phyloP scores from a whole-genome alignment of 2,888 invertebrate species.

The Zeuzera pyrina region DNA sequence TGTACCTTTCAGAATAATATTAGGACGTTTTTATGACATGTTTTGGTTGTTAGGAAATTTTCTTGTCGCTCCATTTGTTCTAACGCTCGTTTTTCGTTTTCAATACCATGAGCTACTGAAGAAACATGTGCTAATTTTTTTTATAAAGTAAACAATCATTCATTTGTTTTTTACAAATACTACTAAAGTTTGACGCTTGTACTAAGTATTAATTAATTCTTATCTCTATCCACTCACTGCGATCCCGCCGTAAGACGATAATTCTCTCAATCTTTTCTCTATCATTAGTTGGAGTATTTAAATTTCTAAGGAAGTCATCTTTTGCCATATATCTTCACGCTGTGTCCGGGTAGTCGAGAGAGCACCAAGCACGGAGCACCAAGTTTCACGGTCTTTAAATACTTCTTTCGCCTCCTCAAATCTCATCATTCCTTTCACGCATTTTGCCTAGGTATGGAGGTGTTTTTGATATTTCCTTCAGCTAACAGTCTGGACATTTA shows the following conservation, averaged over 20 bases:
- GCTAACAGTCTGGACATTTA: too few species aligned
- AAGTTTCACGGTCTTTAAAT: too few species aligned
- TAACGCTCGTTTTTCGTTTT: constrained; percentile 5
- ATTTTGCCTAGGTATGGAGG: too few species aligned
- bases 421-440: too few species aligned
- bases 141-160: constrained; percentile 10
- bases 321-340: constrained; percentile 9
- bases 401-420: too few species aligned
- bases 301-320: constrained; percentile 12
- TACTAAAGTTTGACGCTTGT: constrained; percentile 17
- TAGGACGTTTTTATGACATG: too few species aligned
- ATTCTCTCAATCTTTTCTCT: constrained; percentile 9
- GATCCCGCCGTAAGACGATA: constrained; percentile 17
- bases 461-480: too few species aligned
- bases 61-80: constrained; percentile 8
- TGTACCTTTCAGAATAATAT: too few species aligned
- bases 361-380: too few species aligned
- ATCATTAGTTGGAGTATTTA: constrained; percentile 9
- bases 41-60: too few species aligned
- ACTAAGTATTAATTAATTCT: constrained; percentile 14
- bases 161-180: constrained; percentile 11
- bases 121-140: constrained; percentile 12
- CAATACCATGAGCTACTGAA: constrained; percentile 12
- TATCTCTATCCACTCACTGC: constrained; percentile 17
- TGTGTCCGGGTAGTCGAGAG: too few species aligned